These are phyloP conservation scores for Drosophila oshimai DNA, from an alignment of 1,140 invertebrate genomes.

Conservation along the genomic window DNA sequence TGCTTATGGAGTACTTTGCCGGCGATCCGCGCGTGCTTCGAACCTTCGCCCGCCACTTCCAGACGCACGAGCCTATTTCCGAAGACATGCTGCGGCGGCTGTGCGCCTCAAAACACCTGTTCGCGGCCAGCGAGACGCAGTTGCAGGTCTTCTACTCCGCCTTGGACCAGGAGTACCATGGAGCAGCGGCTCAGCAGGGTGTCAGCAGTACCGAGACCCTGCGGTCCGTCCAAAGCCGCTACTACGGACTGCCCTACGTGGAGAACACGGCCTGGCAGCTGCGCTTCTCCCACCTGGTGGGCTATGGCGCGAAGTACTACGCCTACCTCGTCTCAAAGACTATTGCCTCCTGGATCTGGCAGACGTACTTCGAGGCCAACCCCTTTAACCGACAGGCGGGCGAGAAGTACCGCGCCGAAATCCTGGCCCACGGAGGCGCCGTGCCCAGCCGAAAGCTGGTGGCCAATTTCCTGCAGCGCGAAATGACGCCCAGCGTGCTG, in stretches of 20 bases:
- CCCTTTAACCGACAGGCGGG: constrained; percentile 91
- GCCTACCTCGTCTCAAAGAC: constrained; percentile 97
- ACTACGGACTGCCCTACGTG: constrained; percentile 94
- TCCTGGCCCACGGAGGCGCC: constrained; percentile 95
- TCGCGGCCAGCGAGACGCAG: constrained; percentile 95
- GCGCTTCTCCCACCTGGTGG: constrained; percentile 97
- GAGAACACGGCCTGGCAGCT: constrained; percentile 97
- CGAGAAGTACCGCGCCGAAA: constrained; percentile 89
- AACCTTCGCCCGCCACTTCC: constrained; percentile 95
- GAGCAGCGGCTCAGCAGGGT: constrained; percentile 83
- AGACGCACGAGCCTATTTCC: constrained; percentile 93
- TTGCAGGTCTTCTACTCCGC: constrained; percentile 94
- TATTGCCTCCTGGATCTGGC: constrained; percentile 97
- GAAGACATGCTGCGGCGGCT: constrained; percentile 89
- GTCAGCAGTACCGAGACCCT: constrained; percentile 91
- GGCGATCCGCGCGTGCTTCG: constrained; percentile 93
- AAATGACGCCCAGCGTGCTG: constrained; percentile 86
- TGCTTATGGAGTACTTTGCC: constrained; percentile 99
- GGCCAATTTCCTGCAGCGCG: constrained; percentile 88
- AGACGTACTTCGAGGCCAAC: constrained; percentile 91
- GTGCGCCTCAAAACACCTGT: constrained; percentile 92
- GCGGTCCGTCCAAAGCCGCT: constrained; percentile 90
- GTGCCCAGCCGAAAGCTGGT: constrained; percentile 89
- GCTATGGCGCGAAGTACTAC: constrained; percentile 99
- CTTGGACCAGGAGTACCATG: constrained; percentile 95